Conservation (phyloP, 2,888 invertebrate genomes). For the Chymomyza caudatula region DNA sequence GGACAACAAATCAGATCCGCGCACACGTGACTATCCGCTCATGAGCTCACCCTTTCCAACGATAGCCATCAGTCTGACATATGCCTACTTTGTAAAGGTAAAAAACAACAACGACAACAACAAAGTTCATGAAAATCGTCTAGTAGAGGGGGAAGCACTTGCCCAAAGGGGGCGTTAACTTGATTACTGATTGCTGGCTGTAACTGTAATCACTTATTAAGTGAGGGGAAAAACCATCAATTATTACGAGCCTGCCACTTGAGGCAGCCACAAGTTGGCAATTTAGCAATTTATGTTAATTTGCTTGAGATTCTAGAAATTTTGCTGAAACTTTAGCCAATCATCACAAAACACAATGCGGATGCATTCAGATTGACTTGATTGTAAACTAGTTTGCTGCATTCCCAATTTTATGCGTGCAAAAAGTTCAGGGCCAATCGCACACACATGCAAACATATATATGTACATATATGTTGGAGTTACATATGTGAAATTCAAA, state of each 20-base stretch:
- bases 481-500: conserved; percentile 21
- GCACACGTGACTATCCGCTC: conserved; percentile 88
- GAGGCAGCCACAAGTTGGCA: background rate
- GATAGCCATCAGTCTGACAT: conserved; percentile 85
- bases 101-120: conserved; percentile 25
- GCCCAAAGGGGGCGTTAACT: background rate
- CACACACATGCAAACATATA: background rate
- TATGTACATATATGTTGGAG: background rate
- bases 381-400: conserved; percentile 45
- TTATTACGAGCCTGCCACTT: background rate
- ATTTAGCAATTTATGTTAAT: background rate
- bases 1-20: conserved; percentile 90
- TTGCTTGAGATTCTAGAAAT: background rate
- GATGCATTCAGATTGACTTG: background rate
- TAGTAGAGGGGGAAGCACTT: conserved; percentile 13
- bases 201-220: background rate
- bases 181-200: background rate
- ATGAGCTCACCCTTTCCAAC: conserved; percentile 91
- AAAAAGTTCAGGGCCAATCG: conserved; percentile 60
- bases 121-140: background rate
- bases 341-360: background rate
- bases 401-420: conserved; percentile 19
- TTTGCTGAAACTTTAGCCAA: background rate
- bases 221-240: background rate
- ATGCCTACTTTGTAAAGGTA: conserved; percentile 87